These are phyloP conservation scores for Aphaenogaster floridana DNA, from an alignment of 1,140 invertebrate genomes.

Conservation along the genomic window DNA sequence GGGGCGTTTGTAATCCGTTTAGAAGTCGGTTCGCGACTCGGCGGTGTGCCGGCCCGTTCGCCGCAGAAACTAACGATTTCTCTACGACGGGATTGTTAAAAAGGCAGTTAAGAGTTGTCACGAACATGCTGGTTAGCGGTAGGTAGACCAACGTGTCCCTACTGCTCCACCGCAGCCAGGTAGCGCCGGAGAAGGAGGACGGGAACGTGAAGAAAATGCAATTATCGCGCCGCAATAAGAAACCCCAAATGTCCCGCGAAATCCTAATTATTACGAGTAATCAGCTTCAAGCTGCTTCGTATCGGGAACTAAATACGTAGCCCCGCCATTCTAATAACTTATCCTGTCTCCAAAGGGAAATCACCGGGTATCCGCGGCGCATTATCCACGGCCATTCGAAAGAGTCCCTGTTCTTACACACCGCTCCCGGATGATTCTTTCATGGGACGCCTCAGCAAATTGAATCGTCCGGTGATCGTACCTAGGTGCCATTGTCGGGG, in stretches of 20 bases:
- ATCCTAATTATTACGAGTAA: neutral
- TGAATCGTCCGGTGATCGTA: conserved; percentile 72
- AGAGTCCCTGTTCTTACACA: conserved; percentile 4
- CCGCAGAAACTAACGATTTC: conserved; percentile 49
- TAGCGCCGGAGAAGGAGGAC: neutral
- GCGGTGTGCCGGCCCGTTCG: neutral
- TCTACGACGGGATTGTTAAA: conserved; percentile 41
- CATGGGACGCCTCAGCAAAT: conserved; percentile 62
- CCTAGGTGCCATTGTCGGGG: conserved; percentile 68
- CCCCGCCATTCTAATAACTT: neutral
- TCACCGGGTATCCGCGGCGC: neutral
- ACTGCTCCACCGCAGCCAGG: neutral
- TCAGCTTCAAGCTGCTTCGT: neutral
- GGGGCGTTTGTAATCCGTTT: conserved; percentile 48
- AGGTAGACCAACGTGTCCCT: neutral
- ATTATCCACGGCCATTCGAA: conserved; percentile 30
- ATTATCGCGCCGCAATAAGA: neutral
- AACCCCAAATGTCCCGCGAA: neutral
- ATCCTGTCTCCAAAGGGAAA: conserved; percentile 34
- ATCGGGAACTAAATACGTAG: neutral
- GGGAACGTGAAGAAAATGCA: neutral
- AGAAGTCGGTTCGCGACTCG: neutral
- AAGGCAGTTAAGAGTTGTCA: conserved; percentile 50
- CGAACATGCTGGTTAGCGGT: conserved; percentile 43
- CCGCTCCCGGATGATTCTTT: conserved; percentile 43